These are phyloP conservation scores for Malthinus seriepunctatus DNA, from an alignment of 2,888 invertebrate species.

Conservation along the genomic window DNA sequence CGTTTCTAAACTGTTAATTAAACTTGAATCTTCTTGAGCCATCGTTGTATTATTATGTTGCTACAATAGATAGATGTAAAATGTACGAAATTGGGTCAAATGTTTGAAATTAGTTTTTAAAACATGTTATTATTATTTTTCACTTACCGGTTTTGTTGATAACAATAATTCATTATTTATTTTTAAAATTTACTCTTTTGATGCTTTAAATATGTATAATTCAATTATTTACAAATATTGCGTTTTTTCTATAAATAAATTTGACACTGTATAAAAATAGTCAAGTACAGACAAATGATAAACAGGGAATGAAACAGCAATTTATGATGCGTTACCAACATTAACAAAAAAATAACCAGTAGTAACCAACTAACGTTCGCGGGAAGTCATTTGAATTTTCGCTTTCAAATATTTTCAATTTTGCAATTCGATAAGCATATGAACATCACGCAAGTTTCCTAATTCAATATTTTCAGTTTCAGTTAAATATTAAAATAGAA, in stretches of 20 bases:
- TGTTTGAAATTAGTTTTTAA: slow-evolving; percentile 1
- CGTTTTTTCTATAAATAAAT: slow-evolving; percentile 2
- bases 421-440: no score
- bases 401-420: no score
- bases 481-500: no score
- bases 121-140: not conserved
- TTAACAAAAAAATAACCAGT: slow-evolving; percentile 1
- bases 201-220: not conserved
- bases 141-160: slow-evolving; percentile 1
- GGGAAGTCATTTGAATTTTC: no score
- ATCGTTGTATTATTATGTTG: slow-evolving; percentile 34
- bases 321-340: not conserved
- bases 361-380: no score
- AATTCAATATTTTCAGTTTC: no score
- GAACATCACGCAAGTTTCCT: no score
- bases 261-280: slow-evolving; percentile 2
- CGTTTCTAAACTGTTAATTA: slow-evolving; percentile 48
- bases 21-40: slow-evolving; percentile 50
- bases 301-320: slow-evolving; percentile 6
- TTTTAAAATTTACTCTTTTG: not conserved
- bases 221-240: not conserved
- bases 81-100: slow-evolving; percentile 9
- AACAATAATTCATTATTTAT: not conserved
- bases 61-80: not conserved
- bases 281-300: not conserved